These are phyloP conservation scores for Terebella lapidaria DNA, from an alignment of 2,888 invertebrate genomes.

Conservation along the genomic window DNA sequence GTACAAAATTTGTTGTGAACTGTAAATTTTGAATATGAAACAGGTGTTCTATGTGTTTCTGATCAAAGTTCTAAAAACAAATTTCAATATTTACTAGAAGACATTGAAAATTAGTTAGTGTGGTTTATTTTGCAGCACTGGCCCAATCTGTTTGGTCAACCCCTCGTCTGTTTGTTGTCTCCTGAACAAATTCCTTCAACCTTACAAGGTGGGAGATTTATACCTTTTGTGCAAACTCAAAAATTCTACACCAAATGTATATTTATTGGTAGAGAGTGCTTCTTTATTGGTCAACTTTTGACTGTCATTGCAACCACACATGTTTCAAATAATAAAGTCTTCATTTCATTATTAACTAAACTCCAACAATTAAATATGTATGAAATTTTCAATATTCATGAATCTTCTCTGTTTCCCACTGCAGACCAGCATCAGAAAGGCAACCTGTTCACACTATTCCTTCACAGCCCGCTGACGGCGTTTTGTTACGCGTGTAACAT, in stretches of 20 bases:
- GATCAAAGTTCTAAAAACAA: no score
- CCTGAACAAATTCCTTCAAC: constrained; percentile 82
- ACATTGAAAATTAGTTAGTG: no score
- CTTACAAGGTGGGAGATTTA: constrained; percentile 68
- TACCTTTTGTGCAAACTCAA: no score
- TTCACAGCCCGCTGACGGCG: constrained; percentile 88
- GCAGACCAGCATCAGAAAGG: constrained; percentile 66
- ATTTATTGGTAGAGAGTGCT: background rate
- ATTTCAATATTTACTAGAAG: no score
- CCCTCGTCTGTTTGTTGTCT: constrained; percentile 86
- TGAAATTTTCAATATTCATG: no score
- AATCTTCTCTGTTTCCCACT: background rate
- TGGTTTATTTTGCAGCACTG: constrained; percentile 63
- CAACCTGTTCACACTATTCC: constrained; percentile 88
- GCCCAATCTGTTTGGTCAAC: constrained; percentile 87
- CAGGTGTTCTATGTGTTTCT: no score
- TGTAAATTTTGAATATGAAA: no score
- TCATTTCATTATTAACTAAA: no score
- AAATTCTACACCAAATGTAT: background rate
- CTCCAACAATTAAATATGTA: no score
- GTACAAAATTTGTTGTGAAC: no score
- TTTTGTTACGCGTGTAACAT: constrained; percentile 88
- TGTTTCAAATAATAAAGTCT: background rate
- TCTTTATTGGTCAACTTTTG: background rate
- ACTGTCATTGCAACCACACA: background rate